These are phyloP conservation scores for Dendroctonus ponderosae DNA, from an alignment of 1,140 invertebrate genomes.

Conservation along the genomic window DNA sequence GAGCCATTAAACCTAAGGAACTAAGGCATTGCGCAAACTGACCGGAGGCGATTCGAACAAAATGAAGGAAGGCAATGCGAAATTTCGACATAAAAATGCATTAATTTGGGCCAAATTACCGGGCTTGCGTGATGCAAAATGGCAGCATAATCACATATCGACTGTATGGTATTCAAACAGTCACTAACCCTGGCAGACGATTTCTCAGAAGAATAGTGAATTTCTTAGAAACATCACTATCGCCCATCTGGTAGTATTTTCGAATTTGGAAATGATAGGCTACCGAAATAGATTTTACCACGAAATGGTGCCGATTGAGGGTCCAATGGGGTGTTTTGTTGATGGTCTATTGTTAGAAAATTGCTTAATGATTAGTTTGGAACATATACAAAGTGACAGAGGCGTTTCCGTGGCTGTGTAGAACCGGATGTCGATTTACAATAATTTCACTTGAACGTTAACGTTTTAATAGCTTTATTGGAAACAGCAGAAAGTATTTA, in stretches of 20 bases:
- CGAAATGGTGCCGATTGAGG: not conserved
- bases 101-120: constrained; percentile 11
- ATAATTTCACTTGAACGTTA: too few species aligned
- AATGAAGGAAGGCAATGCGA: not conserved
- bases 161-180: not conserved
- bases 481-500: too few species aligned
- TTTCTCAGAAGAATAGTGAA: constrained; percentile 2
- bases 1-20: not conserved
- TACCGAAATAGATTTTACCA: constrained; percentile 4
- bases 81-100: constrained; percentile 13
- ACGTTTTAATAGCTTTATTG: too few species aligned
- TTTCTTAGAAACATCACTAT: not conserved
- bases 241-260: constrained; percentile 1
- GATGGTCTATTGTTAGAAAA: constrained; percentile 2
- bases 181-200: constrained; percentile 9
- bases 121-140: constrained; percentile 11
- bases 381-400: not conserved
- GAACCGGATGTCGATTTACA: too few species aligned
- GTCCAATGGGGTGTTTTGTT: not conserved
- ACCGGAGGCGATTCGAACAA: not conserved
- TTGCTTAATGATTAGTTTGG: constrained; percentile 1
- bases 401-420: too few species aligned
- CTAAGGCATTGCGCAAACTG: constrained; percentile 1
- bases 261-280: constrained; percentile 12
- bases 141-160: constrained; percentile 3